These are phyloP conservation scores for Chymomyza procnemis DNA, from an alignment of 2,888 invertebrate species.

Conservation along the genomic window DNA sequence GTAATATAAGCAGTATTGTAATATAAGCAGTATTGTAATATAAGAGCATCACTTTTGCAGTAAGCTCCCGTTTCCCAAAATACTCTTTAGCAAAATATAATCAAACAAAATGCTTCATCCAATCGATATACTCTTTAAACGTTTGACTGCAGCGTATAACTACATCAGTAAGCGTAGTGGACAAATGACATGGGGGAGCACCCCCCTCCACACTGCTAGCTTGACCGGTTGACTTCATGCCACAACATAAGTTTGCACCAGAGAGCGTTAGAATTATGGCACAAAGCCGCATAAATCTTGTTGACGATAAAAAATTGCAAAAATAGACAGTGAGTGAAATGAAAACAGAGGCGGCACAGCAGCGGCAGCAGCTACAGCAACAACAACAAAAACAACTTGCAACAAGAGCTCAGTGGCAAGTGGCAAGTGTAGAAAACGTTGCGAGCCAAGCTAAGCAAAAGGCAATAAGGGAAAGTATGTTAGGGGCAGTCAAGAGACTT, in stretches of 20 bases:
- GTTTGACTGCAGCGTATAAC: not conserved
- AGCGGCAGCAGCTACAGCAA: too few species aligned
- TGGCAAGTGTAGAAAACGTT: not conserved
- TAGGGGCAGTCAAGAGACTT: not conserved
- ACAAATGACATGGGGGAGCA: slow-evolving; percentile 28
- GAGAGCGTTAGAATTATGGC: slow-evolving; percentile 58
- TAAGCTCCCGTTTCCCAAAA: too few species aligned
- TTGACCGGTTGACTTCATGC: not conserved
- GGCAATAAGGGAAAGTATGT: not conserved
- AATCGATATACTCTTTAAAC: too few species aligned
- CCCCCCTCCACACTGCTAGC: not conserved
- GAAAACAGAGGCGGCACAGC: slow-evolving; percentile 8
- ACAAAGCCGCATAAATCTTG: slow-evolving; percentile 62
- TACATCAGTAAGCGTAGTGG: not conserved
- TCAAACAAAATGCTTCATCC: too few species aligned
- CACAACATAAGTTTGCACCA: slow-evolving; percentile 35
- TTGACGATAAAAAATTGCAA: slow-evolving; percentile 61
- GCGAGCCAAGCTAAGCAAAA: not conserved
- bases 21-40: too few species aligned
- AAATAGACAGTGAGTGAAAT: slow-evolving; percentile 24
- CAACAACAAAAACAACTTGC: not conserved
- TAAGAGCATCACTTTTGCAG: too few species aligned
- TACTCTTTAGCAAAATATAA: too few species aligned
- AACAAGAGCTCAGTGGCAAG: not conserved
- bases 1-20: too few species aligned